These are phyloP conservation scores for Malurus melanocephalus DNA, from an alignment of 2,113 vertebrate genomes.

Conservation along the genomic window DNA sequence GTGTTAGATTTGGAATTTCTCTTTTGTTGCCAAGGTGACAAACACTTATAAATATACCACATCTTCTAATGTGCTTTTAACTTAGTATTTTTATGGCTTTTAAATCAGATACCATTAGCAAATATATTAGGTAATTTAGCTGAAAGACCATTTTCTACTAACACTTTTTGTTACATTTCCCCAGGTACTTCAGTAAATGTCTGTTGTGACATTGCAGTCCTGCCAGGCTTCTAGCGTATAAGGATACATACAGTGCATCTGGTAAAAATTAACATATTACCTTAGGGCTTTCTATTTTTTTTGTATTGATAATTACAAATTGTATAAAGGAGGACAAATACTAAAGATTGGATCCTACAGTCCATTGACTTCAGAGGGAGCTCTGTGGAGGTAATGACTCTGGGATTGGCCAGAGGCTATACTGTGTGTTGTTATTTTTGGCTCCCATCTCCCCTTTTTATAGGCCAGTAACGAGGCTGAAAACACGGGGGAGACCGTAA, in stretches of 20 bases:
- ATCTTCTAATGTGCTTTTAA: slow-evolving; percentile 85
- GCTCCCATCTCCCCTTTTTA: slow-evolving; percentile 11
- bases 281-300: slow-evolving; percentile 58
- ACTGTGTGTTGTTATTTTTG: slow-evolving; percentile 43
- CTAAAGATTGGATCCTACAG: slow-evolving; percentile 45
- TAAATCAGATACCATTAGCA: slow-evolving; percentile 87
- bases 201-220: slow-evolving; percentile 78
- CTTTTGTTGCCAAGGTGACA: slow-evolving; percentile 85
- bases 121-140: slow-evolving; percentile 86
- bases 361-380: not conserved
- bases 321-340: slow-evolving; percentile 40
- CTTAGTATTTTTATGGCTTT: slow-evolving; percentile 85
- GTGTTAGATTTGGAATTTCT: slow-evolving; percentile 77
- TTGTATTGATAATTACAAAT: slow-evolving; percentile 67
- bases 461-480: slow-evolving; percentile 29
- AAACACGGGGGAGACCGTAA: slow-evolving; percentile 19
- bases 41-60: slow-evolving; percentile 84
- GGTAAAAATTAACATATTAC: slow-evolving; percentile 75
- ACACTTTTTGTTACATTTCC: slow-evolving; percentile 81
- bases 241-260: slow-evolving; percentile 68
- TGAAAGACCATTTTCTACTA: slow-evolving; percentile 83
- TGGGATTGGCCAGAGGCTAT: not conserved
- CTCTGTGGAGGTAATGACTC: not conserved
- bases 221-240: slow-evolving; percentile 69
- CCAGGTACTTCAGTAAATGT: slow-evolving; percentile 79